Evolutionary conservation across 1,140 invertebrate species (phyloP), one percentile per base, ranked within the genome.

Genomic region (Pteromalus puparum): DNA sequence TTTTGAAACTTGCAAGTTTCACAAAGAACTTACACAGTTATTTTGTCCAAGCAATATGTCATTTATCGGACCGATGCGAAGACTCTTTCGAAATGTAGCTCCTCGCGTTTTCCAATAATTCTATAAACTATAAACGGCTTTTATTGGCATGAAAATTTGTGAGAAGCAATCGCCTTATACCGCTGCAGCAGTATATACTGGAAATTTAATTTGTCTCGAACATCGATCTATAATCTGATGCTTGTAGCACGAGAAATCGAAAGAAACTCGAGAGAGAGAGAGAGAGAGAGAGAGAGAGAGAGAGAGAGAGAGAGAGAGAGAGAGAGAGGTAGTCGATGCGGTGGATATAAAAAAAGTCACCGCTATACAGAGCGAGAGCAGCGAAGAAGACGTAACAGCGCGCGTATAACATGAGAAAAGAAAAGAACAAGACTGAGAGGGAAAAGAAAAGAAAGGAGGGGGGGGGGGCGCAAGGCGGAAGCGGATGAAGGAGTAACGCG

Each of bases 391-490:
- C 30, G 73, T 75, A 75, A 38, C 15, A 42, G 34, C 15, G n/a
- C 15, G n/a, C 38, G 73, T 75, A 75, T 42, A 75, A 75, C 46
- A 26, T 12, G 38, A 26, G 12, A 77, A 48, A 77, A 48, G 46
- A 18, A 26, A n/a, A 38, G 68, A 42, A n/a, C 72, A 42, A 38
- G 34, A 74, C 6, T 6, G 21, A 74, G 34, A 42, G 28, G 15
- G 21, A 42, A 13, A 18, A 61, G 34, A 46, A 18, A 82, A 67
- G 34, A 82, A 76, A 82, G 76, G 76, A 34, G 34, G 9, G 38
- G 76, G 76, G 21, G 34, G 9, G 38, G 30, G 74, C 28, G 24
- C 10, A 48, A 48, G 30, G 21, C 26, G 15, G 24, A 34, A 75
- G 73, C 28, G 24, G 75, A 53, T 34, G 28, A 65, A 30, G 26